Evolutionary conservation across 92 coral and sea anemone genomes (phyloP), one percentile per base, ranked within the genome.

Genomic region (Isaurus tuberculatus): DNA sequence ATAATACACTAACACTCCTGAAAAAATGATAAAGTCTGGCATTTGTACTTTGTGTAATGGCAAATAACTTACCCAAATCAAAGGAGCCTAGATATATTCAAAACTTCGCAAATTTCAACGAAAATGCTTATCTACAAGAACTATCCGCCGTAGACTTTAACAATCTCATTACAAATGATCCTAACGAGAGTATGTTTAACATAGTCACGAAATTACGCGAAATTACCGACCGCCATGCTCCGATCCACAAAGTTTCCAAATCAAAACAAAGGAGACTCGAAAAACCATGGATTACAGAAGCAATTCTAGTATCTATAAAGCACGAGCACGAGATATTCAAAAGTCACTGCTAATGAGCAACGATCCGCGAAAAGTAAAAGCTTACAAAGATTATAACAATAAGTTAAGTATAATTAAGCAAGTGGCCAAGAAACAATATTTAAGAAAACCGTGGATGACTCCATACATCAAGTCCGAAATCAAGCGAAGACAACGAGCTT

Each of bases 1-100:
- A 90, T 87, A n/a, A 28, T 90, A 81, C 55, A 86, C 79, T 15
- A 90, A 90, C 66, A 46, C 81, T 58, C 75, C 88, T 26, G 81
- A 43, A 29, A 49, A 63, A 53, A 63, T 67, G 65, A 31, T 80
- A 51, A 49, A 37, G 16, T 64, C 89, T 44, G 91, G 93, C 44
- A 86, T 90, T 86, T 65, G 84, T 86, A 46, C 80, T 86, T 83
- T 63, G 88, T 70, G 17, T 66, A 37, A 26, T 82, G 30, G 80
- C 66, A 15, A 74, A 73, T 68, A 23, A 43, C 70, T 36, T 65
- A 29, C 36, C 43, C 30, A 72, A 28, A 49, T 23, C 65, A 57
- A 46, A 22, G 57, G 57, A 27, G 60, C 60, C 60, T 5, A 51
- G 19, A 51, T 51, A 5, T 5, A 15, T 51, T 51, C 7, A 1